Evolutionary conservation across 2,888 invertebrate genomes (phyloP).

Genomic region (Folsomia candida): DNA sequence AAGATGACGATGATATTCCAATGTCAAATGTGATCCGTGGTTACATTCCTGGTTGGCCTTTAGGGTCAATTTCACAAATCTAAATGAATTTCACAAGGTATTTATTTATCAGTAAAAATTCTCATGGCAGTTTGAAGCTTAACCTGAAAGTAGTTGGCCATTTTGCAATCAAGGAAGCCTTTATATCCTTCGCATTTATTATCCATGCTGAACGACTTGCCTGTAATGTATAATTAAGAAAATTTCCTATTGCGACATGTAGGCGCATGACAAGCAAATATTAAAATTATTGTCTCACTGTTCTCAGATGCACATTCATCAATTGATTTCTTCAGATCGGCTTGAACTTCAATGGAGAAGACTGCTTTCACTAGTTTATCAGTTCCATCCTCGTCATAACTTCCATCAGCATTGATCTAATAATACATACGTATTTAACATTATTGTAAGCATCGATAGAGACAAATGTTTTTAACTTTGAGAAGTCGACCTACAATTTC

Average conservation of each 20-base stretch:
- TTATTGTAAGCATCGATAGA: background rate
- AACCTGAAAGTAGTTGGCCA: too few relatives aligned
- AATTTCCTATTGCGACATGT: background rate
- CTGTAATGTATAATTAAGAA: conserved; percentile 4
- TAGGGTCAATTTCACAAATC: background rate
- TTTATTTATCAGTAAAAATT: background rate
- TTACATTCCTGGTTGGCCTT: background rate
- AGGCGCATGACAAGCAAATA: too few relatives aligned
- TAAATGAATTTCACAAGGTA: too few relatives aligned
- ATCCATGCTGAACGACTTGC: conserved; percentile 13
- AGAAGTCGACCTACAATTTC: conserved; percentile 20
- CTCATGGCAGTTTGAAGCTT: too few relatives aligned
- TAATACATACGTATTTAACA: background rate
- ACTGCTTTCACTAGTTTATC: background rate
- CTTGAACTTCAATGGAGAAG: conserved; percentile 21
- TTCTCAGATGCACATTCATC: background rate
- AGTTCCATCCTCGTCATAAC: conserved; percentile 5
- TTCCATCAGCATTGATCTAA: background rate
- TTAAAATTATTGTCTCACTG: background rate
- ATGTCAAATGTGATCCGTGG: too few relatives aligned
- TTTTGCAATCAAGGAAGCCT: conserved; percentile 13
- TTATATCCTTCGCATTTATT: conserved; percentile 20
- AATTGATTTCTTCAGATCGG: background rate
- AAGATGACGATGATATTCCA: too few relatives aligned
- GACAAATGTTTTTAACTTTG: conserved; percentile 8